Evolutionary conservation across 2,888 invertebrate species (phyloP).

Genomic region (Apodemia mormo): DNA sequence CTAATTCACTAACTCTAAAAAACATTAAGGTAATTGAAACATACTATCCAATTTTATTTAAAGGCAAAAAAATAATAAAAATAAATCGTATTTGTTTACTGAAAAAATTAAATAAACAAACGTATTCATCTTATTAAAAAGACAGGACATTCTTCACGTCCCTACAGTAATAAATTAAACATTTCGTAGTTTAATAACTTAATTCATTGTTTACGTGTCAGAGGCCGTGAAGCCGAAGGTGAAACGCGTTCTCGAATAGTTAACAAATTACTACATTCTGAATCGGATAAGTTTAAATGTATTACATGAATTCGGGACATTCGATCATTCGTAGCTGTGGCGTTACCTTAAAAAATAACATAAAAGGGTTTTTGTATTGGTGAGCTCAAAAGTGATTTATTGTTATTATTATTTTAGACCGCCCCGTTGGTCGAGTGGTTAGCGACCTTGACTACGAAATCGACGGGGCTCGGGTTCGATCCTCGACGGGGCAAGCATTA

Average conservation of each 20-base stretch:
- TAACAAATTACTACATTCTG: slow-evolving; percentile 71
- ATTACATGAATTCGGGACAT: slow-evolving; percentile 62
- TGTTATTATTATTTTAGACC: too few relatives aligned
- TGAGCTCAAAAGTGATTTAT: slow-evolving; percentile 43
- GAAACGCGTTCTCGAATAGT: slow-evolving; percentile 48
- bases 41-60: background rate
- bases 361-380: slow-evolving; percentile 67
- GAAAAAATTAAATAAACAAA: background rate
- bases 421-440: too few relatives aligned
- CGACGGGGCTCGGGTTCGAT: too few relatives aligned
- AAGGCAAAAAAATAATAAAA: background rate
- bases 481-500: too few relatives aligned
- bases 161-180: slow-evolving; percentile 21
- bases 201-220: slow-evolving; percentile 42
- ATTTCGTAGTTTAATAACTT: slow-evolving; percentile 34
- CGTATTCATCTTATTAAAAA: slow-evolving; percentile 11
- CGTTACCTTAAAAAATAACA: slow-evolving; percentile 68
- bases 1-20: too few relatives aligned
- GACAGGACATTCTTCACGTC: slow-evolving; percentile 15
- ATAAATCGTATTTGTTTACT: background rate
- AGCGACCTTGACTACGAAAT: too few relatives aligned
- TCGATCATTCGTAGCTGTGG: slow-evolving; percentile 66
- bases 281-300: slow-evolving; percentile 70
- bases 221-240: slow-evolving; percentile 29
- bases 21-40: too few relatives aligned